These are phyloP conservation scores for Artibeus lituratus DNA, from an alignment of 2,797 vertebrate species.

Conservation along the genomic window DNA sequence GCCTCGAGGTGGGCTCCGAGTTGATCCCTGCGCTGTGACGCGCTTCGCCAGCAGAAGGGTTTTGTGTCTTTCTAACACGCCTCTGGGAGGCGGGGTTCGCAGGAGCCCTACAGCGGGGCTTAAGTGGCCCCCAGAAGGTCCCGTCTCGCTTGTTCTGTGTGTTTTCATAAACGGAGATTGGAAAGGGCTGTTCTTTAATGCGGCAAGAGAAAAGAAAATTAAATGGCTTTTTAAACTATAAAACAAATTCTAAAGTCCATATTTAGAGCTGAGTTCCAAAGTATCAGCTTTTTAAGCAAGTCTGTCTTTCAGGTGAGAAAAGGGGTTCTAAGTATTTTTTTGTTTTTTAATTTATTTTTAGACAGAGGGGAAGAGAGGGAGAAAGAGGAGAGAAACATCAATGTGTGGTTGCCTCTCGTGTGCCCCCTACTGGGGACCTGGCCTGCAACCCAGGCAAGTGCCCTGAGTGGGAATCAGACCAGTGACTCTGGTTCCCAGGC, in stretches of 20 bases:
- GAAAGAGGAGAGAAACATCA: too few relatives aligned
- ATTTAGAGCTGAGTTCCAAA: neutral
- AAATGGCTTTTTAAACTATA: neutral
- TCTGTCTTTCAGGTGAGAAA: neutral
- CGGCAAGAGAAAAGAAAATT: neutral
- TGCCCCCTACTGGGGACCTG: too few relatives aligned
- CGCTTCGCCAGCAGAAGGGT: neutral
- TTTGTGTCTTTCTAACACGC: neutral
- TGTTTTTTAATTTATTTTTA: too few relatives aligned
- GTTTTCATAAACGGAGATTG: neutral
- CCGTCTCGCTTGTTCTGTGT: neutral
- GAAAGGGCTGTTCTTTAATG: neutral
- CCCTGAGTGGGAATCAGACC: too few relatives aligned
- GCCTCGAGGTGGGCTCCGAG: neutral
- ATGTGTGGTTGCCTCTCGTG: too few relatives aligned
- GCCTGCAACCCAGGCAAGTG: too few relatives aligned
- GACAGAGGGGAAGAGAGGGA: too few relatives aligned
- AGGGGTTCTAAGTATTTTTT: too few relatives aligned
- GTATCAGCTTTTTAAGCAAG: neutral
- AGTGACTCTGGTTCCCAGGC: too few relatives aligned
- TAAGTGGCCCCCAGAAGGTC: fast-evolving
- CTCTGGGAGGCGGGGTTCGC: neutral
- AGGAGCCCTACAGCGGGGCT: fast-evolving
- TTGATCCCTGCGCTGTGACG: fast-evolving
- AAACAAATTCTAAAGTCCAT: neutral